A percentile compares a stretch with the other conserved stretches of the same genome.
Evolutionary conservation across 2,888 invertebrate genomes (phyloP).

Genomic region (Embidobia sp.): DNA sequence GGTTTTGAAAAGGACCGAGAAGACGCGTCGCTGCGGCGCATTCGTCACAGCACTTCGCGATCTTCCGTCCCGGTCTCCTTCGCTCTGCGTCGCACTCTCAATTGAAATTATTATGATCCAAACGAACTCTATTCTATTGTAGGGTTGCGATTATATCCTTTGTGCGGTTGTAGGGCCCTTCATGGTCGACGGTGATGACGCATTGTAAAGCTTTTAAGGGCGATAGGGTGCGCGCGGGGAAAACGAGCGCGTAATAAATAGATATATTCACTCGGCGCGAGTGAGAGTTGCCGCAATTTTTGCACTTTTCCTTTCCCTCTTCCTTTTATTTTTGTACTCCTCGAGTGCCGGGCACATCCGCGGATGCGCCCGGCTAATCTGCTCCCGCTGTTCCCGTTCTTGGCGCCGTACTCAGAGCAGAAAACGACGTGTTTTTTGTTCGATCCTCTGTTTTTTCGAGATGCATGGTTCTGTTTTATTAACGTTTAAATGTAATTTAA

Average conservation of each 20-base stretch:
- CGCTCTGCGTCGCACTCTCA: slow-evolving; percentile 71
- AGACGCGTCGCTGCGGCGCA: slow-evolving; percentile 38
- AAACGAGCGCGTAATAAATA: slow-evolving; percentile 76
- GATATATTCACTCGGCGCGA: slow-evolving; percentile 70
- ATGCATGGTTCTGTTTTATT: no score
- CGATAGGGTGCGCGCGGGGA: slow-evolving; percentile 67
- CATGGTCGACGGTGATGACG: slow-evolving; percentile 79
- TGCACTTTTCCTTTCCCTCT: slow-evolving; percentile 35
- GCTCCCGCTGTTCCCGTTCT: no score
- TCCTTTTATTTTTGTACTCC: slow-evolving; percentile 27
- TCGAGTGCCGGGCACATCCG: slow-evolving; percentile 5
- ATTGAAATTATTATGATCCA: slow-evolving; percentile 82
- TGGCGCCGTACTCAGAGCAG: no score
- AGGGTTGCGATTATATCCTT: slow-evolving; percentile 81
- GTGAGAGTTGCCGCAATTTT: slow-evolving; percentile 45
- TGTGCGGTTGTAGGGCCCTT: slow-evolving; percentile 79
- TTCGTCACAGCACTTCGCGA: slow-evolving; percentile 65
- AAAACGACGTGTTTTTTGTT: no score
- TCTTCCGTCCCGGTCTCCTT: slow-evolving; percentile 42
- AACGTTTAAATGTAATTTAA: no score
- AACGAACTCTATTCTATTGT: slow-evolving; percentile 81
- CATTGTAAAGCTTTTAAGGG: slow-evolving; percentile 80
- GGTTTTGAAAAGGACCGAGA: slow-evolving; percentile 55
- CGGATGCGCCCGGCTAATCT: slow-evolving; percentile 36
- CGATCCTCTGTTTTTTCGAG: no score